Percentiles rank a stretch among this genome's conserved stretches.
These are phyloP conservation scores for Mesembrinibis cayennensis DNA, from an alignment of 2,113 vertebrate species.

Conservation along the genomic window DNA sequence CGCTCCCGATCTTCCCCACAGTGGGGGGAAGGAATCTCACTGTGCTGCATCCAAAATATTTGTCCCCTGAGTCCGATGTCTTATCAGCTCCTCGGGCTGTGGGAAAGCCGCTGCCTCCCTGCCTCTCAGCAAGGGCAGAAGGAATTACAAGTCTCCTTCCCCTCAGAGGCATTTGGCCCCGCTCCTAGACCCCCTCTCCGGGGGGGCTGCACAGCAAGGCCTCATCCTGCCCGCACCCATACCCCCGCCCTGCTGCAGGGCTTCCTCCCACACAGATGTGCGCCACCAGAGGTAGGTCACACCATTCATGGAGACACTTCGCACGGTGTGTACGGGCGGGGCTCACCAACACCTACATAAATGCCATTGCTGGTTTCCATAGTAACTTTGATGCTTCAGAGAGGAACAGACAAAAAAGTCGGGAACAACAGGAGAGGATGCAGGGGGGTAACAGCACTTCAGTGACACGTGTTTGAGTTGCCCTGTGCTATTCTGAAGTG, in stretches of 20 bases:
- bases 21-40: background rate
- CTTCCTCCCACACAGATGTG: background rate
- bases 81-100: background rate
- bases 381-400: conserved; percentile 68
- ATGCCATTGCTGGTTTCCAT: conserved; percentile 58
- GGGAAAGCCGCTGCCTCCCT: background rate
- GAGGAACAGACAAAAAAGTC: conserved; percentile 38
- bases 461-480: background rate
- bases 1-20: background rate
- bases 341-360: conserved; percentile 38
- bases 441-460: background rate
- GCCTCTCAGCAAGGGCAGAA: background rate
- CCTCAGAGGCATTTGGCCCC: fast-evolving
- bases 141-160: background rate
- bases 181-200: fast-evolving
- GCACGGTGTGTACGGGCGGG: background rate
- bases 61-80: background rate
- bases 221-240: background rate
- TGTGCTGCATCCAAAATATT: background rate
- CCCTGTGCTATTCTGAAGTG: background rate
- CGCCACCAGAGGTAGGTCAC: background rate
- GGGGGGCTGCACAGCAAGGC: background rate
- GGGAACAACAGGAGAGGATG: background rate
- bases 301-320: background rate
- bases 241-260: too few relatives aligned